A percentile compares a stretch with the other conserved stretches of the same genome.
Conservation (phyloP, 1,140 invertebrate species). For the Drosophila guanche region DNA sequence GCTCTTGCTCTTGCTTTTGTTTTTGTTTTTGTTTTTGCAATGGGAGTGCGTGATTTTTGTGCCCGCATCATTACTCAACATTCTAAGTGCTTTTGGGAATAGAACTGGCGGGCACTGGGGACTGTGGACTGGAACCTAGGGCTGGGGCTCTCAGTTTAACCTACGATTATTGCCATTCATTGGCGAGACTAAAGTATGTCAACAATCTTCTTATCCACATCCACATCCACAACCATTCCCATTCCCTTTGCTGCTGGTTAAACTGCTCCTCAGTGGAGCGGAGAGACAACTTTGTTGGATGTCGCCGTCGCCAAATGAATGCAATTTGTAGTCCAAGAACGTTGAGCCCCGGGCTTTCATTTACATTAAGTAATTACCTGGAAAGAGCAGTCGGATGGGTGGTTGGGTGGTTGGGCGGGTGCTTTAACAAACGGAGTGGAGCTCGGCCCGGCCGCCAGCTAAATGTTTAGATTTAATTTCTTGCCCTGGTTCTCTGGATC, state of each 20-base stretch:
- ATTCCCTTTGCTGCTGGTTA: background rate
- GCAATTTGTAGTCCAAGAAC: constrained; percentile 60
- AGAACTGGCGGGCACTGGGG: no score
- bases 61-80: constrained; percentile 69
- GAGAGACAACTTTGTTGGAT: constrained; percentile 34
- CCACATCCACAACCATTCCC: background rate
- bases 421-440: no score
- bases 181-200: constrained; percentile 49
- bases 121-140: no score
- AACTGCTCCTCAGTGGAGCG: constrained; percentile 4
- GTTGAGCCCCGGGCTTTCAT: constrained; percentile 46
- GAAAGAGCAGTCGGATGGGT: constrained; percentile 19
- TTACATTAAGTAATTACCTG: constrained; percentile 76
- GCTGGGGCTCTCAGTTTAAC: constrained; percentile 10
- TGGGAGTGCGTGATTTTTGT: constrained; percentile 70
- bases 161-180: constrained; percentile 71
- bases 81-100: constrained; percentile 15
- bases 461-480: constrained; percentile 30
- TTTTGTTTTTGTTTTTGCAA: constrained; percentile 45
- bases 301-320: constrained; percentile 34
- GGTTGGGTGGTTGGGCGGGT: background rate
- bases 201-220: constrained; percentile 40
- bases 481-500: constrained; percentile 5
- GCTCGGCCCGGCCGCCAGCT: constrained; percentile 4
- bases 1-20: constrained; percentile 9